These are phyloP conservation scores for Parazoanthus darwini DNA, from an alignment of 92 coral and sea anemone genomes.

Conservation along the genomic window DNA sequence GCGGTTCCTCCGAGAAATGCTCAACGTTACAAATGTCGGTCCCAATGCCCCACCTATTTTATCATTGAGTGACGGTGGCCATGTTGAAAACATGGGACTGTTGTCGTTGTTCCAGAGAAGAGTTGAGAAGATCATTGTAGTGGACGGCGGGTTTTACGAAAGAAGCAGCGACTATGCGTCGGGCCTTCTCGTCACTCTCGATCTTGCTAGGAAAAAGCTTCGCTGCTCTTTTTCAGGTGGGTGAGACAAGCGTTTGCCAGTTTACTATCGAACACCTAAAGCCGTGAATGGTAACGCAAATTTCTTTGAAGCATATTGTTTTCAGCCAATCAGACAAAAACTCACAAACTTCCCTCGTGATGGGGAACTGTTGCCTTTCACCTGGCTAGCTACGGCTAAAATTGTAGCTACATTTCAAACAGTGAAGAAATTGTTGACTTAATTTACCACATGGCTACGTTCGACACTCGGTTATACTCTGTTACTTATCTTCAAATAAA, in stretches of 20 bases:
- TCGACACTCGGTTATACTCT: too few relatives aligned
- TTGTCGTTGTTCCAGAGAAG: conserved; percentile 65
- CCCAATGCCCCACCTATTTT: conserved; percentile 82
- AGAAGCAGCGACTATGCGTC: conserved; percentile 33
- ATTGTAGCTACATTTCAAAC: too few relatives aligned
- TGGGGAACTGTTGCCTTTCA: too few relatives aligned
- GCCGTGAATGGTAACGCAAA: too few relatives aligned
- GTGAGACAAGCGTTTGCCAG: not conserved
- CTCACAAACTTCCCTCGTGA: not conserved
- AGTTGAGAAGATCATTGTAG: conserved; percentile 62
- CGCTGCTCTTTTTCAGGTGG: conserved; percentile 76
- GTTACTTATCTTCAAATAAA: too few relatives aligned
- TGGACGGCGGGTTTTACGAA: conserved; percentile 63
- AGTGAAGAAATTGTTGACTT: too few relatives aligned
- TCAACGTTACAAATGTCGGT: conserved; percentile 64
- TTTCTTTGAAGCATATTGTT: too few relatives aligned
- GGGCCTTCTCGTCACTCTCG: conserved; percentile 46
- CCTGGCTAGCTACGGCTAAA: too few relatives aligned
- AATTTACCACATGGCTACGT: too few relatives aligned
- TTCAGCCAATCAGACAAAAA: not conserved
- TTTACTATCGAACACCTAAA: not conserved
- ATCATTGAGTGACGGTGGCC: conserved; percentile 83
- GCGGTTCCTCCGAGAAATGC: conserved; percentile 68
- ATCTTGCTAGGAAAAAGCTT: conserved; percentile 74
- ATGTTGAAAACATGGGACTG: conserved; percentile 77